Conservation (phyloP, 2,113 vertebrate species). For the Macheiramphus alcinus region DNA sequence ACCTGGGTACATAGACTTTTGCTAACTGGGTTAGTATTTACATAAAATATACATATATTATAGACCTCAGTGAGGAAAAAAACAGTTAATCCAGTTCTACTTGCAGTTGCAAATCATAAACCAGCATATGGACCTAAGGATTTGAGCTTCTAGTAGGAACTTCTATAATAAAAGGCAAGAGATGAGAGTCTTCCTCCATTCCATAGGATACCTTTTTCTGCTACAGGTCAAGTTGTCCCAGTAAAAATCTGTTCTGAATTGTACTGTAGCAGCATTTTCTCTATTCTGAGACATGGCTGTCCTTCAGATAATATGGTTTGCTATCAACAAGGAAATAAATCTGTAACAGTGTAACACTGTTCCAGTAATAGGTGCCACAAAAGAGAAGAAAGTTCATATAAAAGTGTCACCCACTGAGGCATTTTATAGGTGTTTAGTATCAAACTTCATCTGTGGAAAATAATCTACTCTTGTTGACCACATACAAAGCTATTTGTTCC, state of each 20-base stretch:
- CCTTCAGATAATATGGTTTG: neutral
- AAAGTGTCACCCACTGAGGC: neutral
- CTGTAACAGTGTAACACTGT: neutral
- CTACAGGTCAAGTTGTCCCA: neutral
- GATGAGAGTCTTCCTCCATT: neutral
- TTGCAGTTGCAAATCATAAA: neutral
- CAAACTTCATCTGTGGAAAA: neutral
- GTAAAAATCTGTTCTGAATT: neutral
- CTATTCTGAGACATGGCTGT: neutral
- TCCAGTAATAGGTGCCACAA: neutral
- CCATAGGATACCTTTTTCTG: neutral
- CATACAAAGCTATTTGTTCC: neutral
- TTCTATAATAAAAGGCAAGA: neutral
- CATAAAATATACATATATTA: neutral
- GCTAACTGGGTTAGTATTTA: neutral
- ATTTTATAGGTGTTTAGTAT: neutral
- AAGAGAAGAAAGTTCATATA: neutral
- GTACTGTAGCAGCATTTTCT: neutral
- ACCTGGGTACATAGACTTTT: neutral
- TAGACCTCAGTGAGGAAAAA: neutral
- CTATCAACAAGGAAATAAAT: neutral
- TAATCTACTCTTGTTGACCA: neutral
- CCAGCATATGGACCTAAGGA: neutral
- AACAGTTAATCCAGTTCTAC: neutral
- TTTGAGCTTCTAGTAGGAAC: neutral